Percentiles rank a stretch among this genome's conserved stretches.
Conservation (phyloP, 2,888 invertebrate genomes). For the Meganola albula region DNA sequence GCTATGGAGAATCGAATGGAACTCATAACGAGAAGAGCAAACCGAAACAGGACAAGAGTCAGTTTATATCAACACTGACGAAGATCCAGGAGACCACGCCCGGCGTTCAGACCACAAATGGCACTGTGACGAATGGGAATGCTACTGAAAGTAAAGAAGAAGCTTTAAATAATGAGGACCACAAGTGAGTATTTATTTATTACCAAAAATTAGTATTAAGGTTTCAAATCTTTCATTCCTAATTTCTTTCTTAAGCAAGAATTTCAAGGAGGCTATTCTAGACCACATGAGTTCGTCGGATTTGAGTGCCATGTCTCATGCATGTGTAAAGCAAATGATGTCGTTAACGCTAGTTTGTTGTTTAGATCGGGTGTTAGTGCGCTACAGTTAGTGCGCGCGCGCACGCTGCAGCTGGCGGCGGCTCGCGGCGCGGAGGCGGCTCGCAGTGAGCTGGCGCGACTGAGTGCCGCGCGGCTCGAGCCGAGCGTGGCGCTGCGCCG, state of each 20-base stretch:
- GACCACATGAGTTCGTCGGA: no score
- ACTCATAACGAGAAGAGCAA: conserved; percentile 53
- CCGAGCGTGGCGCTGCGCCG: conserved; percentile 86
- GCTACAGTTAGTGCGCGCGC: conserved; percentile 83
- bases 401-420: conserved; percentile 85
- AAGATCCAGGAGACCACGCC: conserved; percentile 81
- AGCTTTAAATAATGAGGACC: conserved; percentile 58
- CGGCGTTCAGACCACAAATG: conserved; percentile 55
- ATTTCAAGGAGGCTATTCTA: no score
- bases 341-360: no score
- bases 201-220: not conserved
- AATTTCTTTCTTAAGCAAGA: no score
- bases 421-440: conserved; percentile 81
- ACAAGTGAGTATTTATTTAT: conserved; percentile 46
- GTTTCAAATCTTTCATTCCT: not conserved
- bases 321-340: no score
- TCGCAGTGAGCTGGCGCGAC: conserved; percentile 81
- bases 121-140: conserved; percentile 62
- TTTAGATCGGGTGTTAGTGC: no score
- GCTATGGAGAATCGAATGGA: conserved; percentile 67
- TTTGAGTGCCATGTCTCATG: no score
- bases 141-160: conserved; percentile 53
- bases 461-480: conserved; percentile 82
- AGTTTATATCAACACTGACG: conserved; percentile 79
- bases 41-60: conserved; percentile 61